Evolutionary conservation across 2,113 vertebrate species (phyloP), one percentile per base, ranked within the genome.

Genomic region (Geococcyx californianus): DNA sequence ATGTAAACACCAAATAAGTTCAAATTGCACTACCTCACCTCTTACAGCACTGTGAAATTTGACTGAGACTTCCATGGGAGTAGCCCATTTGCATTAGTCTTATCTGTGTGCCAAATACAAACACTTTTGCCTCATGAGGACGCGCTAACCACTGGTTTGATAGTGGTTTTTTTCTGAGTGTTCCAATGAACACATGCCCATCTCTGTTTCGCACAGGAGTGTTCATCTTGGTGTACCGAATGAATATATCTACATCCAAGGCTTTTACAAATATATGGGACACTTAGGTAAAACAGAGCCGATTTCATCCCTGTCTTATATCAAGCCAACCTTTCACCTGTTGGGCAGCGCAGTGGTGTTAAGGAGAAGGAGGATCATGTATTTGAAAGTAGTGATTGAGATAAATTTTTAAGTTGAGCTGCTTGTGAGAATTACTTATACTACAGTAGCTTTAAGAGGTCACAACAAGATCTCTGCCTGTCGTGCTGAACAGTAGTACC

Each of bases 1-100:
- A 38, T 66, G 33, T 59, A 79, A 94, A 79, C 66, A 89, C 34
- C 70, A 91, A 76, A 81, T 76, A 58, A 28, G 29, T 93, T 94
- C 42, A 79, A 49, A 55, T 58, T 85, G 77, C 76, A 45, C 54
- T 84, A 70, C 70, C 55, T 92, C 77, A 77, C 66, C 55, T 47
- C 60, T 95, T 82, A 74, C 55, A 70, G 90, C 91, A 87, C 67
- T 88, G 19, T 64, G 72, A 78, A 58, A 81, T 83, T 77, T 93
- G 73, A 73, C 73, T 49, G 38, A 84, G 78, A 66, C 42, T 93
- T 90, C 74, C 52, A 60, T 49, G 79, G 93, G 89, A 85, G 87
- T 91, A 80, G 68, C 59, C 67, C 21, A 3, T 87, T 88, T 77
- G 25, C 67, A 80, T 13, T 87, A 87, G 45, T 75, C 70, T 64